phyloP scores from a whole-genome alignment of 1,140 invertebrate species.

The Temnothorax longispinosus region DNA sequence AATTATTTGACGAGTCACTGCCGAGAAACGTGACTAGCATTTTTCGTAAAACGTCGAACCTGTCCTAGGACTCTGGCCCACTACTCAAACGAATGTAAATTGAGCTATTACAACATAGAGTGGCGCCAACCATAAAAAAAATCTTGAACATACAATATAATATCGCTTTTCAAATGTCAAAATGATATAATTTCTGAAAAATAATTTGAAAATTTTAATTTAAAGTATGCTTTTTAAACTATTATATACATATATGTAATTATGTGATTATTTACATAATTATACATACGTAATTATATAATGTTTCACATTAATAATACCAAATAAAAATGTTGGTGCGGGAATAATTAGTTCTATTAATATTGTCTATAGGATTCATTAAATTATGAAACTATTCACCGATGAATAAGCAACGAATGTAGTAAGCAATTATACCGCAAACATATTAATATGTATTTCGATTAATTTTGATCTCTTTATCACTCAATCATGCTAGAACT shows the following conservation, averaged over 20 bases:
- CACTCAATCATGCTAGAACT: slow-evolving; percentile 1
- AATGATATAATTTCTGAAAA: neutral
- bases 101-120: slow-evolving; percentile 5
- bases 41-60: slow-evolving; percentile 61
- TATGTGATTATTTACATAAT: neutral
- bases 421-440: slow-evolving; percentile 33
- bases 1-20: slow-evolving; percentile 76
- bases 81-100: slow-evolving; percentile 27
- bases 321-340: neutral
- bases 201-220: neutral
- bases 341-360: slow-evolving; percentile 12
- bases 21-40: slow-evolving; percentile 73
- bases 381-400: slow-evolving; percentile 14
- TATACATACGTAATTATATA: neutral
- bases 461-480: slow-evolving; percentile 47
- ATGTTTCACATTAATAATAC: neutral
- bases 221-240: neutral
- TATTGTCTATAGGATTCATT: slow-evolving; percentile 13
- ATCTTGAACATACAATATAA: neutral
- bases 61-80: neutral
- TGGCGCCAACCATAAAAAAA: slow-evolving; percentile 2
- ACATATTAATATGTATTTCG: slow-evolving; percentile 40
- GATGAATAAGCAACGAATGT: slow-evolving; percentile 1
- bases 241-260: neutral
- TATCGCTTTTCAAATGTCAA: neutral